Evolutionary conservation across 2,888 invertebrate species (phyloP).

Genomic region (Diplazon laetatorius): DNA sequence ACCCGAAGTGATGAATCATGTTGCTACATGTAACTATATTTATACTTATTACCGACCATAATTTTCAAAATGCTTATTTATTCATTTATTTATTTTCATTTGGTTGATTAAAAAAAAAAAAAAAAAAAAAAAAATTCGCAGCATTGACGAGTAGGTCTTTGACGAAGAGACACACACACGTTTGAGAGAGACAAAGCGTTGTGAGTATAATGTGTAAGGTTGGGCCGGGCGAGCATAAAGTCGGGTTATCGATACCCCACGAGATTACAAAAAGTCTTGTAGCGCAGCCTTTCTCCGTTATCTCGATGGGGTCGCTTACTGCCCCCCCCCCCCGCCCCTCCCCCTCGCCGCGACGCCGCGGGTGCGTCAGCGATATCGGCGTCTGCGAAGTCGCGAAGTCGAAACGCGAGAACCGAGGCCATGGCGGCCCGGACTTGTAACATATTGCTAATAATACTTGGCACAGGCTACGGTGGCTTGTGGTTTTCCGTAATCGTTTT

Average conservation of each 20-base stretch:
- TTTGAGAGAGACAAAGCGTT: not conserved
- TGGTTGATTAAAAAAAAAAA: too few species aligned
- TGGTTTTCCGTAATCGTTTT: constrained; percentile 24
- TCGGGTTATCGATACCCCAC: constrained; percentile 44
- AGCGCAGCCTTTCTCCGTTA: constrained; percentile 42
- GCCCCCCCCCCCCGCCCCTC: too few species aligned
- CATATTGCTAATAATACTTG: constrained; percentile 20
- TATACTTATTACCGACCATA: constrained; percentile 59
- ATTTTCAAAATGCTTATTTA: too few species aligned
- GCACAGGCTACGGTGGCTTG: not conserved
- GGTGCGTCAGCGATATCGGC: constrained; percentile 60
- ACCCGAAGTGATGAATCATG: too few species aligned
- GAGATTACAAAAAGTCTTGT: constrained; percentile 37
- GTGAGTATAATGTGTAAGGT: not conserved
- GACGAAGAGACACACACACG: too few species aligned
- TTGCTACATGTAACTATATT: too few species aligned
- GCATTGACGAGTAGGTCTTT: too few species aligned
- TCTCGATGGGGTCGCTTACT: constrained; percentile 53
- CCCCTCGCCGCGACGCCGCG: too few species aligned
- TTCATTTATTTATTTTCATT: too few species aligned
- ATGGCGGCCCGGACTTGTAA: constrained; percentile 3
- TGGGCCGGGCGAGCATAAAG: not conserved
- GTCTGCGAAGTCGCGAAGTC: constrained; percentile 40
- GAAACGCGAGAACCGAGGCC: constrained; percentile 49
- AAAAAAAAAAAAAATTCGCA: too few species aligned